phyloP scores from a whole-genome alignment of 2,888 invertebrate species.

The Drosophila helvetica region DNA sequence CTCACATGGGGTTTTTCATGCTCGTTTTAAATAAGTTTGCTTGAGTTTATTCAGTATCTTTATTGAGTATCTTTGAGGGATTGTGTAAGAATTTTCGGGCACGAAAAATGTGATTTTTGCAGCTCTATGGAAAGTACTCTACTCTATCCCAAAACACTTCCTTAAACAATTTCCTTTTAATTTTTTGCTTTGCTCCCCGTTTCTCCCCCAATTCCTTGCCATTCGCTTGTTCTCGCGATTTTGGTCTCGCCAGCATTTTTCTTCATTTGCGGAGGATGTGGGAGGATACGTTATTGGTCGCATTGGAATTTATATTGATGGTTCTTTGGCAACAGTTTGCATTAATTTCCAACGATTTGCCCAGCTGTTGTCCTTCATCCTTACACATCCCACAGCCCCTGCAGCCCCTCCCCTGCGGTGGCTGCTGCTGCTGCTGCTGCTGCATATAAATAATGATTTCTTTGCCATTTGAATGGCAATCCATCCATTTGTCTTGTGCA shows the following conservation, averaged over 20 bases:
- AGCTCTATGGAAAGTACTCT: too few species aligned
- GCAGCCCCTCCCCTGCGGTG: not conserved
- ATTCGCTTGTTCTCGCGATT: not conserved
- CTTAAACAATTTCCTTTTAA: not conserved
- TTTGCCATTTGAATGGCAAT: slow-evolving; percentile 57
- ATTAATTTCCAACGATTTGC: slow-evolving; percentile 56
- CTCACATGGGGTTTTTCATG: too few species aligned
- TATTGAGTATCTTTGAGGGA: too few species aligned
- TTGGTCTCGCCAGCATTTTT: slow-evolving; percentile 14
- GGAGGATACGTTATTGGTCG: slow-evolving; percentile 59
- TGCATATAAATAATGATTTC: slow-evolving; percentile 70
- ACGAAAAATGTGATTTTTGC: too few species aligned
- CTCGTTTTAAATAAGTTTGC: too few species aligned
- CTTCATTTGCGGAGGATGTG: slow-evolving; percentile 5
- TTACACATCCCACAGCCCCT: not conserved
- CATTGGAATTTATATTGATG: slow-evolving; percentile 75
- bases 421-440: slow-evolving; percentile 13
- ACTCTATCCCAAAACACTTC: not conserved
- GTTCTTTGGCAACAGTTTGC: slow-evolving; percentile 65
- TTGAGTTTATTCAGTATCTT: too few species aligned
- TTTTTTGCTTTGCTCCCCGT: not conserved
- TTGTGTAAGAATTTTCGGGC: too few species aligned
- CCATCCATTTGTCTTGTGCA: slow-evolving; percentile 21
- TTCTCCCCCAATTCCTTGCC: not conserved
- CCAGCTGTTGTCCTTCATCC: slow-evolving; percentile 12